Evolutionary conservation across 2,888 invertebrate species (phyloP), one percentile per base, ranked within the genome.

Genomic region (Drosophila gaucha): DNA sequence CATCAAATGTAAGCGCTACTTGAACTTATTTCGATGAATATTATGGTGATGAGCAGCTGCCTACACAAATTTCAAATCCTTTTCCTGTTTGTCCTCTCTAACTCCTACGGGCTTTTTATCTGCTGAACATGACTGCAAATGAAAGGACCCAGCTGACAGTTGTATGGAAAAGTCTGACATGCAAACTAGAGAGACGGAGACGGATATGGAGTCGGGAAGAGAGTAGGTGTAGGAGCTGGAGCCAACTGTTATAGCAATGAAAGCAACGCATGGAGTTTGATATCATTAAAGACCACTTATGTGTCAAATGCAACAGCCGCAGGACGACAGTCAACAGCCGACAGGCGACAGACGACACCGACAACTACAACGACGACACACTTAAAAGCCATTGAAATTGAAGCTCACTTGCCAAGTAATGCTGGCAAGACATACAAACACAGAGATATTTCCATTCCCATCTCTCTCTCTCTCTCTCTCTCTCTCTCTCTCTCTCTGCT

Each of bases 271-370:
- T 67, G 55, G 73, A 73, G 77, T 79, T 80, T 83, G 74, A 80
- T 77, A 83, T 83, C 84, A 80, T 80, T 80, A 80, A 80, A 83
- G 74, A 64, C 83, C 84, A 83, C 83, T 80, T 80, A 79, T 79
- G 80, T 83, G 80, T 80, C 84, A 83, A 80, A 74, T 83, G 80
- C 80, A 80, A 80, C 60, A 78, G 56, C 55, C 63, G 49, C 74
- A 64, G 74, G 70, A 73, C 38, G 36, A 51, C 14, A 33, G 6
- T 22, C n/a, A 24, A 33, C 22, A 8, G 24, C 43, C 43, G 41
- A 52, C 44, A 18, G 16, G 18, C 6, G 33, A 10, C 30, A 33
- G 14, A 16, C 18, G 33, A n/a, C 60, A 36, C 6, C 22, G 35
- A 38, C 49, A 12, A 41, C n/a, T 5, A 57, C 46, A 14, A 47